These are phyloP conservation scores for Limnothrissa miodon DNA, from an alignment of 2,113 vertebrate genomes.

Conservation along the genomic window DNA sequence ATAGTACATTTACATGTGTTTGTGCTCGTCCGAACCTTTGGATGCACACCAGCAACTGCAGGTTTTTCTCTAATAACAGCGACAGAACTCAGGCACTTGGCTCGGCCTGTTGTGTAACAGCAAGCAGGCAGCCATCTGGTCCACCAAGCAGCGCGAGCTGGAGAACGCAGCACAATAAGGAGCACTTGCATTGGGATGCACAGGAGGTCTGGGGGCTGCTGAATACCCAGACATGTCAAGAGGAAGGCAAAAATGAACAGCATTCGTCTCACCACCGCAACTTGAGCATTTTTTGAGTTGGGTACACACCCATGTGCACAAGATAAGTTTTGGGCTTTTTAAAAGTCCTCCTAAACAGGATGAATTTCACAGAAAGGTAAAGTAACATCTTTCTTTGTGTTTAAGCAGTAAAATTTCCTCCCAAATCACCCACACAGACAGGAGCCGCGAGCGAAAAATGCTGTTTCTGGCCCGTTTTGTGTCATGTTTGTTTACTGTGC, in stretches of 20 bases:
- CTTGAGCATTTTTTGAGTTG: background rate
- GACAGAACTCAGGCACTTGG: conserved; percentile 18
- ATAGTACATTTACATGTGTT: background rate
- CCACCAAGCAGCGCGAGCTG: conserved; percentile 6
- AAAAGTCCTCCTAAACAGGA: background rate
- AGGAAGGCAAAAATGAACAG: no score
- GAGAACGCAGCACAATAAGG: conserved; percentile 19
- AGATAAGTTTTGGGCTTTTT: background rate
- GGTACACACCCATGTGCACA: background rate
- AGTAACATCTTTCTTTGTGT: background rate
- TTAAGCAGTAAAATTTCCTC: background rate
- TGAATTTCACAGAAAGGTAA: background rate
- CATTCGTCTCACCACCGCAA: background rate
- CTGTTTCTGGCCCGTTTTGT: conserved; percentile 37
- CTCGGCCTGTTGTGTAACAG: conserved; percentile 13
- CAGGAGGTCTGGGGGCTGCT: background rate
- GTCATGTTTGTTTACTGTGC: conserved; percentile 2
- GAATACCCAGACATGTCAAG: conserved; percentile 1
- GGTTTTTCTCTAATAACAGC: conserved; percentile 5
- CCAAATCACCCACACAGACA: background rate
- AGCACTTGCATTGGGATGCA: conserved; percentile 20
- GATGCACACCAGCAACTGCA: background rate
- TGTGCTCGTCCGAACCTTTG: background rate
- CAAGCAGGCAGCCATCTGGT: conserved; percentile 25
- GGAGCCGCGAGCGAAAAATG: conserved; percentile 14